Conservation (phyloP, 1,140 invertebrate species). For the Apocrypta bakeri region DNA sequence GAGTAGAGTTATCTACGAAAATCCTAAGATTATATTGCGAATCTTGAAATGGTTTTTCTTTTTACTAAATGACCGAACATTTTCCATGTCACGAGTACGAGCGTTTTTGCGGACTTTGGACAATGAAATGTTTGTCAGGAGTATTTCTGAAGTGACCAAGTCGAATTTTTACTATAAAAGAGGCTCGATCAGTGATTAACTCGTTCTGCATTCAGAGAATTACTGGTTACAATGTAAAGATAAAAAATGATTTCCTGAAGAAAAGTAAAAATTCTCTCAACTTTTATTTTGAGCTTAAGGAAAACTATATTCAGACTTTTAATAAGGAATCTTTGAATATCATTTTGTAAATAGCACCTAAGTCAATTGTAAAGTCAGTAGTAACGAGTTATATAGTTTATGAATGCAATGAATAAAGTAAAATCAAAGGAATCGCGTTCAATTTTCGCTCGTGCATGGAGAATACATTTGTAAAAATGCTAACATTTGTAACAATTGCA, state of each 20-base stretch:
- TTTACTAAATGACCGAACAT: constrained; percentile 23
- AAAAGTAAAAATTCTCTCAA: neutral
- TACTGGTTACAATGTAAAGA: neutral
- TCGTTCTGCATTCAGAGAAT: neutral
- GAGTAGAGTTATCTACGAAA: constrained; percentile 44
- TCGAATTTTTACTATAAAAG: neutral
- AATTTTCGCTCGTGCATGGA: constrained; percentile 44
- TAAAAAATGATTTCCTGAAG: neutral
- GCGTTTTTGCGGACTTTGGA: neutral
- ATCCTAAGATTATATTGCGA: constrained; percentile 31
- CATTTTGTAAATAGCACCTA: constrained; percentile 39
- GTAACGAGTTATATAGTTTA: neutral
- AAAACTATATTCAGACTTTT: constrained; percentile 4
- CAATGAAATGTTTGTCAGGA: neutral
- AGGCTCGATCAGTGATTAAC: neutral
- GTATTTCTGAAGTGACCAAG: neutral
- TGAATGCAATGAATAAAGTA: neutral
- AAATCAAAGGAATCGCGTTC: neutral
- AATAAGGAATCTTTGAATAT: constrained; percentile 16
- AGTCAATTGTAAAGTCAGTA: constrained; percentile 35
- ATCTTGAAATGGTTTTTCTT: constrained; percentile 16
- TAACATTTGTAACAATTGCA: constrained; percentile 47
- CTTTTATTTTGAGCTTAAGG: neutral
- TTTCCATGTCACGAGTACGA: constrained; percentile 42
- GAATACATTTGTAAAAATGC: constrained; percentile 34